Evolutionary conservation across 2,888 invertebrate species (phyloP), one percentile per base, ranked within the genome.

Genomic region (Acrobasis consociella): DNA sequence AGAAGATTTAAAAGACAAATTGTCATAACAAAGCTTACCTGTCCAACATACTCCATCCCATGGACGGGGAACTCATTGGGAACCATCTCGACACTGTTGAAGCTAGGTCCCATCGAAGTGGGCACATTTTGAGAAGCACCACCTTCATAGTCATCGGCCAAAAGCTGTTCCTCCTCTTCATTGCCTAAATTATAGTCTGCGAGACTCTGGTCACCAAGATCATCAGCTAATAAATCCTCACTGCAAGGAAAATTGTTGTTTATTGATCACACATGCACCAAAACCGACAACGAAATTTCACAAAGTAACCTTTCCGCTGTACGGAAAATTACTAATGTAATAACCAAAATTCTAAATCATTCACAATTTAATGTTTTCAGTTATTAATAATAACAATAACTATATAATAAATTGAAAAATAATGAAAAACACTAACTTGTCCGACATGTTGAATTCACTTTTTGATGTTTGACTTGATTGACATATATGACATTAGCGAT

Each of bases 111-210:
- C 37, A 82, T 65, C 0, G 89, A 83, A 0, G 79, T 75, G 0
- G 91, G 90, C 1, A 91, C 90, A 78, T 88, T 91, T 68, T 91
- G 91, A 5, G 88, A 79, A 0, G 77, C 78, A 8, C 78, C 82
- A 63, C 78, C 77, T 31, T 90, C 91, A 62, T 87, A 91, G 67
- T 91, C 93, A 65, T 93, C 93, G 51, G 93, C 93, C 62, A 93
- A 70, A 2, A 93, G 82, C 67, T 92, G 86, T 49, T 93, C 92
- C 65, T 93, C 93, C 61, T 93, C 93, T 59, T 93, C 93, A 72
- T 92, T 91, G 1, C 93, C 93, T 64, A 93, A 85, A 71, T 92
- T 93, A 69, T 93, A 93, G 69, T 93, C 93, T 2, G 89, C 88
- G 42, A 91, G 86, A 68, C 91, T 91, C 65, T 91, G 91, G 67